These are phyloP conservation scores for Anser brachyrhynchus DNA, from an alignment of 2,113 vertebrate species.

Conservation along the genomic window DNA sequence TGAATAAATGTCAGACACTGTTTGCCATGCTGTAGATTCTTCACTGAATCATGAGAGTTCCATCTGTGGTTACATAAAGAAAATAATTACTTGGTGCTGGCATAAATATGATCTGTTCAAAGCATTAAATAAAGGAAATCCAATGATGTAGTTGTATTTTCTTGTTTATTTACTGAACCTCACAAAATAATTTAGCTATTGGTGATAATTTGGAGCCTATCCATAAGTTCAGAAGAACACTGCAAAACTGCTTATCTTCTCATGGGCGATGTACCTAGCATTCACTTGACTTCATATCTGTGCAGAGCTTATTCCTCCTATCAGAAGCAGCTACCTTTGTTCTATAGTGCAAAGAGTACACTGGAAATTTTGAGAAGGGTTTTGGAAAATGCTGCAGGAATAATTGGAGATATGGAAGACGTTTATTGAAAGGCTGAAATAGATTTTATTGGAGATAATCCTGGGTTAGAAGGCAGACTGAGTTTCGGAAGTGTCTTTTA, in stretches of 20 bases:
- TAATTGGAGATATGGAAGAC: neutral
- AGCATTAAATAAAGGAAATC: neutral
- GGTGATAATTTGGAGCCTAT: neutral
- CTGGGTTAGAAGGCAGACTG: neutral
- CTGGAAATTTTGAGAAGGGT: neutral
- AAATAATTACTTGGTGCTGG: constrained; percentile 22
- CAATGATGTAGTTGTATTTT: neutral
- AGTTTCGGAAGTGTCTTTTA: neutral
- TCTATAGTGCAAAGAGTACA: neutral
- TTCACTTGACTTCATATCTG: neutral
- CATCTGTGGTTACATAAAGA: neutral
- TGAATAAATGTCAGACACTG: neutral
- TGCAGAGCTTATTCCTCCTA: neutral
- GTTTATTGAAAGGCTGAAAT: neutral
- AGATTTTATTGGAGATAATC: neutral
- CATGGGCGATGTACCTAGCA: neutral
- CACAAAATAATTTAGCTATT: neutral
- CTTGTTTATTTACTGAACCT: neutral
- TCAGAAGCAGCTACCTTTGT: neutral
- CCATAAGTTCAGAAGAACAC: neutral
- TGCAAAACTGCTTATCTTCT: neutral
- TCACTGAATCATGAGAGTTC: constrained; percentile 19
- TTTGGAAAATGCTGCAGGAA: neutral
- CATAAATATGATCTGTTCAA: neutral
- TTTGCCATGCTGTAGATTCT: neutral